Conservation (phyloP, 2,888 invertebrate genomes). For the Lasioglossum oenotherae region DNA sequence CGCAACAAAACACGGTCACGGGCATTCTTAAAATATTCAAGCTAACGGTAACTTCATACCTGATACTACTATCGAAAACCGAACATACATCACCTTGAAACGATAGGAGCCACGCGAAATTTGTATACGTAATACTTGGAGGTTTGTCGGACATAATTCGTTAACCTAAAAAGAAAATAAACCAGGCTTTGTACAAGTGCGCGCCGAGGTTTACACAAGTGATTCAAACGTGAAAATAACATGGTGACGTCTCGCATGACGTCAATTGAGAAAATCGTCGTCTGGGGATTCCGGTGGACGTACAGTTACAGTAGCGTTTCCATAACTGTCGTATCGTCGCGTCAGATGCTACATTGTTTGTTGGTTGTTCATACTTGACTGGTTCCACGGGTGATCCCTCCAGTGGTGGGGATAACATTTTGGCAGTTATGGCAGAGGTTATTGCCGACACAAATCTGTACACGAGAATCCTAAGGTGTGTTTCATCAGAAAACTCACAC, state of each 20-base stretch:
- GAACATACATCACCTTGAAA: background rate
- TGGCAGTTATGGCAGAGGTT: background rate
- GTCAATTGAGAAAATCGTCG: background rate
- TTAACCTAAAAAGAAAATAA: background rate
- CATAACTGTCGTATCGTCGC: background rate
- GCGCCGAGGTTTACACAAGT: background rate
- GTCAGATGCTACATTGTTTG: no score
- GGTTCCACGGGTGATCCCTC: no score
- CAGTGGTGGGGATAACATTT: background rate
- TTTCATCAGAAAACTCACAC: constrained; percentile 51
- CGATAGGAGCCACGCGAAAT: background rate
- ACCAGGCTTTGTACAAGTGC: background rate
- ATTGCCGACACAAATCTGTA: background rate
- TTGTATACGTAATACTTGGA: background rate
- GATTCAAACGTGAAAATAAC: background rate
- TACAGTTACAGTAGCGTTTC: background rate
- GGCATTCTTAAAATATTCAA: background rate
- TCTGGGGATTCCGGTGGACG: background rate
- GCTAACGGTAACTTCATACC: background rate
- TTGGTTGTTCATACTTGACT: no score
- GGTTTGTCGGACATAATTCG: background rate
- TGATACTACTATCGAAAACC: background rate
- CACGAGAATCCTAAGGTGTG: background rate
- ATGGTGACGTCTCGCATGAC: background rate
- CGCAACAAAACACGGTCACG: background rate